Conservation (phyloP, 2,888 invertebrate species). For the Lottia gigantea region DNA sequence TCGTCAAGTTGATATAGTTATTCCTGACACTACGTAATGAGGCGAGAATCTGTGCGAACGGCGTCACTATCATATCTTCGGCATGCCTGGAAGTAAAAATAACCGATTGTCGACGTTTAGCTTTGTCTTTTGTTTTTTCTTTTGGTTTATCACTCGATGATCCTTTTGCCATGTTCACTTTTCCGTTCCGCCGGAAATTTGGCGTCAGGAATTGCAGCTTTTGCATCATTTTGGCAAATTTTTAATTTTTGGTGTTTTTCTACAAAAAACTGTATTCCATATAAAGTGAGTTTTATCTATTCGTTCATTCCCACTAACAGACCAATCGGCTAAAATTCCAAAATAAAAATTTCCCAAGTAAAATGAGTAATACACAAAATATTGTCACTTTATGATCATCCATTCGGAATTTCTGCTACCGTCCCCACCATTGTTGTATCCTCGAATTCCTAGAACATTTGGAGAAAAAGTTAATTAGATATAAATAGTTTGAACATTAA, state of each 20-base stretch:
- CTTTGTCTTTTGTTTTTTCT: constrained; percentile 16
- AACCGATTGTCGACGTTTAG: constrained; percentile 37
- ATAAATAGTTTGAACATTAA: too few relatives aligned
- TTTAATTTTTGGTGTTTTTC: not conserved
- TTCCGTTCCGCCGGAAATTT: constrained; percentile 26
- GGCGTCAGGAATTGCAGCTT: constrained; percentile 29
- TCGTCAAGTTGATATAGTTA: constrained; percentile 97
- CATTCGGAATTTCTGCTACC: too few relatives aligned
- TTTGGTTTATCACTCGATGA: constrained; percentile 22
- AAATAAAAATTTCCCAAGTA: too few relatives aligned
- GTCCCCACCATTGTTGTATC: too few relatives aligned
- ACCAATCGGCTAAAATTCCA: too few relatives aligned
- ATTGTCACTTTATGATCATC: too few relatives aligned
- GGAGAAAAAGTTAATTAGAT: too few relatives aligned
- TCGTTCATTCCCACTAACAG: too few relatives aligned
- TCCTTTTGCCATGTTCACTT: constrained; percentile 21
- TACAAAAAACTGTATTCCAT: too few relatives aligned
- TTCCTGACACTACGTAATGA: constrained; percentile 97
- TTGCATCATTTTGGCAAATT: constrained; percentile 24
- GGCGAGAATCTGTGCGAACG: constrained; percentile 99
- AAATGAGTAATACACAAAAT: too few relatives aligned
- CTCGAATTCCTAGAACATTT: too few relatives aligned
- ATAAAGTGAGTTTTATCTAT: too few relatives aligned
- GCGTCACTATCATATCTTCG: constrained; percentile 99
- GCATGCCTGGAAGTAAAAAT: constrained; percentile 82